A percentile compares a stretch with the other conserved stretches of the same genome.
These are phyloP conservation scores for Mesoclemmys tuberculata DNA, from an alignment of 2,113 vertebrate genomes.

Conservation along the genomic window DNA sequence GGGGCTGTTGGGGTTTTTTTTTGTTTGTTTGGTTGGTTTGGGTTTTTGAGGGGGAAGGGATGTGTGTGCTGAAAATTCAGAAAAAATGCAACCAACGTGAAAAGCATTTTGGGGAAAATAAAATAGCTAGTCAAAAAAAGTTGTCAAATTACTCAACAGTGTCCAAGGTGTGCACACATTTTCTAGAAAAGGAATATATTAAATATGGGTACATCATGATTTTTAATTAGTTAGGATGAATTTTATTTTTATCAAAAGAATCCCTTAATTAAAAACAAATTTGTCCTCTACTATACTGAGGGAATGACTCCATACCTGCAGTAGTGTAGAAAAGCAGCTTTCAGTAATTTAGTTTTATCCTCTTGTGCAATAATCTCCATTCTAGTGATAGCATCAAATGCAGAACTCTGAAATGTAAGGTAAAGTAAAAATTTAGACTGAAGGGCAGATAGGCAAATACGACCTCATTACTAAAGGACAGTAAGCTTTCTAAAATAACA, in stretches of 20 bases:
- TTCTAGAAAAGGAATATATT: neutral
- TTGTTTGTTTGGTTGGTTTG: neutral
- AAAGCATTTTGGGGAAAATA: neutral
- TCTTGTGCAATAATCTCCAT: conserved; percentile 84
- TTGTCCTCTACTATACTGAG: neutral
- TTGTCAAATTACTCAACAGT: neutral
- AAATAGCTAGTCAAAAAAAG: neutral
- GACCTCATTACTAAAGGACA: neutral
- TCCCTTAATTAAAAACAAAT: neutral
- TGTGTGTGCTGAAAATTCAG: neutral
- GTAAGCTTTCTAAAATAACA: neutral
- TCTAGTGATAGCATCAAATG: conserved; percentile 80
- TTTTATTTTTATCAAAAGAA: neutral
- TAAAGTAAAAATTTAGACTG: conserved; percentile 30
- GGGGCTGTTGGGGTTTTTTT: too few relatives aligned
- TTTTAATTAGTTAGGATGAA: neutral
- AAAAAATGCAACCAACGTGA: neutral
- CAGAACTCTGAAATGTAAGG: conserved; percentile 79
- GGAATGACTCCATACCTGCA: conserved; percentile 82
- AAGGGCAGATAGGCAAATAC: neutral
- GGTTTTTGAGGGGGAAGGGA: neutral
- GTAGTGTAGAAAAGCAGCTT: conserved; percentile 94
- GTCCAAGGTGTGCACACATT: fast-evolving
- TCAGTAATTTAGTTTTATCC: conserved; percentile 92
- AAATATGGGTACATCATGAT: neutral